Percentiles rank a stretch among this genome's conserved stretches.
phyloP scores from a whole-genome alignment of 2,797 vertebrate species.

The Oceanodroma leucorhoa region DNA sequence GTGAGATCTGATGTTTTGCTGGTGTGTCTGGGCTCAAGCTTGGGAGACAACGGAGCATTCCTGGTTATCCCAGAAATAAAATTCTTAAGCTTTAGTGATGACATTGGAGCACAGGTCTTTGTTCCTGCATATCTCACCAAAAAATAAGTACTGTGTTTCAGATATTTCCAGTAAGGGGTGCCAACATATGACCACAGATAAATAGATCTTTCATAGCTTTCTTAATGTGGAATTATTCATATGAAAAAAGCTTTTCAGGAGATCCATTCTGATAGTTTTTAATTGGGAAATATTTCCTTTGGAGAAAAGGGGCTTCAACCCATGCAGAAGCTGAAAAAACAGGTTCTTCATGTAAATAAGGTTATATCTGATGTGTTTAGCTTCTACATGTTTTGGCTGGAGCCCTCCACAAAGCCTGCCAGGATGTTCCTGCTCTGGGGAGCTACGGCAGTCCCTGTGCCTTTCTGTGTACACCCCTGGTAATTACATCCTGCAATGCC shows the following conservation, averaged over 20 bases:
- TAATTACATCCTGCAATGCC: neutral
- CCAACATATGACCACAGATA: neutral
- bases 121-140: neutral
- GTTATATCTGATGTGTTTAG: neutral
- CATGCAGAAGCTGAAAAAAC: neutral
- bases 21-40: neutral
- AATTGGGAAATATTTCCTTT: neutral
- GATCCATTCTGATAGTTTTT: neutral
- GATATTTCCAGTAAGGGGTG: neutral
- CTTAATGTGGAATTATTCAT: neutral
- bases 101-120: neutral
- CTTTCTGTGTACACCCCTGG: neutral
- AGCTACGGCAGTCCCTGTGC: neutral
- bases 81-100: neutral
- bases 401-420: neutral
- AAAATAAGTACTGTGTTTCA: neutral
- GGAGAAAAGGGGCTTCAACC: neutral
- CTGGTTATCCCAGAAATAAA: neutral
- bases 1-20: neutral
- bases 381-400: neutral
- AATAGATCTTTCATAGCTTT: neutral
- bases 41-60: neutral
- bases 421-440: neutral
- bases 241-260: neutral
- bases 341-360: neutral